Conservation (phyloP, 2,888 invertebrate genomes). For the Ariolimax columbianus region DNA sequence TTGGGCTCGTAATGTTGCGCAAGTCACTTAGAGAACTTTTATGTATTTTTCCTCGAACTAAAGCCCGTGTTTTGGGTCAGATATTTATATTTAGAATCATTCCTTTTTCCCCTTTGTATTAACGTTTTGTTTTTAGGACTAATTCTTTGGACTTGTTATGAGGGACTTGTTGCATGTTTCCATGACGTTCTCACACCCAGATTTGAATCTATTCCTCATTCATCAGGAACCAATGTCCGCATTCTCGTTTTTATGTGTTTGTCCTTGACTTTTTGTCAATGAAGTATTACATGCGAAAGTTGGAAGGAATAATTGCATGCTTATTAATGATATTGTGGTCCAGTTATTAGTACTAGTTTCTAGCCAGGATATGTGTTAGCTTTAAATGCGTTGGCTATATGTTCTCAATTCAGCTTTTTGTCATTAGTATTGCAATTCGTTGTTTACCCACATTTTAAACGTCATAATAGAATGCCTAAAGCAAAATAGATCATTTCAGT, state of each 20-base stretch:
- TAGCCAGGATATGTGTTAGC: too few relatives aligned
- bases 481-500: too few relatives aligned
- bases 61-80: background rate
- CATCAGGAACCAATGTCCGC: slow-evolving; percentile 5
- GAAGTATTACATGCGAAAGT: background rate
- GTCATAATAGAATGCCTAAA: too few relatives aligned
- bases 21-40: slow-evolving; percentile 18
- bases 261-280: background rate
- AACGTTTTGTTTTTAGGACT: background rate
- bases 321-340: too few relatives aligned
- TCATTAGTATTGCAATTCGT: too few relatives aligned
- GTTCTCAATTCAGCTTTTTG: too few relatives aligned
- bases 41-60: slow-evolving; percentile 26
- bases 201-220: background rate
- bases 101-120: too few relatives aligned
- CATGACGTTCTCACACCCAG: slow-evolving; percentile 21
- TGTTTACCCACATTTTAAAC: too few relatives aligned
- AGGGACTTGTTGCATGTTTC: background rate
- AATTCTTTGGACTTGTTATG: slow-evolving; percentile 32
- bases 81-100: slow-evolving; percentile 14
- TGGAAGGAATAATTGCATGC: too few relatives aligned
- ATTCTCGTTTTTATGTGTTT: background rate
- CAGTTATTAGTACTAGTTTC: too few relatives aligned
- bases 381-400: too few relatives aligned
- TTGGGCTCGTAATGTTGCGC: slow-evolving; percentile 23